Base-by-base conservation (phyloP, 2,797 vertebrate genomes). In the Syndactyla subalaris region DNA sequence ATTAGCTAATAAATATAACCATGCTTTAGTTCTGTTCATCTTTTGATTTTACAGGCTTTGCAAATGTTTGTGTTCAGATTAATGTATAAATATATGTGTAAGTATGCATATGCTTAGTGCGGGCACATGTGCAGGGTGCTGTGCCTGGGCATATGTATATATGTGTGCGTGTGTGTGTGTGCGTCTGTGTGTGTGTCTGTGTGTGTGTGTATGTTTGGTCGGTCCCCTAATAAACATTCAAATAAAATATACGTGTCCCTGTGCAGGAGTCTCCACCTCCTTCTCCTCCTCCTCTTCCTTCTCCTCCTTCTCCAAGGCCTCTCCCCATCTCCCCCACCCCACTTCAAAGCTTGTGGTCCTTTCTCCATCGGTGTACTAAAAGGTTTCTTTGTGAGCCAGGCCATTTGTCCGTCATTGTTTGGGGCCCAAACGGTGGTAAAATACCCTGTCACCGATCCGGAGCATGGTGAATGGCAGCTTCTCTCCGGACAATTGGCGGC, bases 371-470 rank as follows among this genome's bases (percentile, higher is more conserved):
- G 24, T 95, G 96, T 97, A 94, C 97, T 96, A 97, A 97, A 98
- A 96, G 96, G 95, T 96, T 96, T 97, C 97, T 97, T 98, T 97
- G 98, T 98, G 95, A 97, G 91, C 95, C 81, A 95, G 95, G 91
- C 97, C 98, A 98, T 98, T 98, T 98, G 98, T 98, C 98, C 97
- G 62, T 97, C 97, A 98, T 98, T 98, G 98, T 98, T 97, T 98
- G 98, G 96, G 96, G 96, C 98, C 98, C 98, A 98, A 97, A 97
- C 97, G 94, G 94, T 98, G 97, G 97, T 98, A 98, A 98, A 98
- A 98, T 98, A 98, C 97, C 97, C 97, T 98, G 98, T 98, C 98
- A 98, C 98, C 88, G 98, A 98, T 98, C 98, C 98, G 88, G 70
- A 74, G 93, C 92, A 83, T 91, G 93, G 85, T 98, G 98, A 98